These are phyloP conservation scores for Thereva unica DNA, from an alignment of 2,888 invertebrate genomes.

Conservation along the genomic window DNA sequence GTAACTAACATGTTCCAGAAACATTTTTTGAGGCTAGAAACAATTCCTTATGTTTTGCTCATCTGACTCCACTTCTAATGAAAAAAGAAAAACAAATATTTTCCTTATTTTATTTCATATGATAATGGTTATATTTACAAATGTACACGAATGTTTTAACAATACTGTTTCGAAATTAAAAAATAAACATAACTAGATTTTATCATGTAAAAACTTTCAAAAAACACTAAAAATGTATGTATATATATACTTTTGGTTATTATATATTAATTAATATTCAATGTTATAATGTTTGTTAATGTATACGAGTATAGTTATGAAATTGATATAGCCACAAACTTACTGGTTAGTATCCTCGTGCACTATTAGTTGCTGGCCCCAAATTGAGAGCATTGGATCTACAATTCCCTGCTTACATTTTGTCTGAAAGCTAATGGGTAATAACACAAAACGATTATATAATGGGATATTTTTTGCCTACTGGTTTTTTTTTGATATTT, in stretches of 20 bases:
- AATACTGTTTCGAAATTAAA: too few species aligned
- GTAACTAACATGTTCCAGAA: too few species aligned
- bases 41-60: too few species aligned
- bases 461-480: slow-evolving; percentile 30
- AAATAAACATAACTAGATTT: too few species aligned
- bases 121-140: too few species aligned
- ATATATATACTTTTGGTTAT: too few species aligned
- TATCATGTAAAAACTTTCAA: not conserved
- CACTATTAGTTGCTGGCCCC: slow-evolving; percentile 97
- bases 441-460: slow-evolving; percentile 44
- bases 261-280: slow-evolving; percentile 15
- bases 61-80: too few species aligned
- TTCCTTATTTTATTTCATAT: too few species aligned
- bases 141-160: too few species aligned
- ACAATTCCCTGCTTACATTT: slow-evolving; percentile 94
- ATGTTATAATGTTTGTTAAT: slow-evolving; percentile 13
- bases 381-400: slow-evolving; percentile 97
- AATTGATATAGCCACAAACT: slow-evolving; percentile 61
- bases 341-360: slow-evolving; percentile 97
- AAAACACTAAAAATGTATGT: slow-evolving; percentile 17
- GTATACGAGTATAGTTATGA: slow-evolving; percentile 27
- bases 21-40: too few species aligned
- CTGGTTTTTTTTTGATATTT: slow-evolving; percentile 9
- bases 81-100: too few species aligned
- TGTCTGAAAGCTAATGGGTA: slow-evolving; percentile 72